A percentile compares a stretch with the other conserved stretches of the same genome.
phyloP scores from a whole-genome alignment of 1,140 invertebrate species.

The Brachystomella parvula region DNA sequence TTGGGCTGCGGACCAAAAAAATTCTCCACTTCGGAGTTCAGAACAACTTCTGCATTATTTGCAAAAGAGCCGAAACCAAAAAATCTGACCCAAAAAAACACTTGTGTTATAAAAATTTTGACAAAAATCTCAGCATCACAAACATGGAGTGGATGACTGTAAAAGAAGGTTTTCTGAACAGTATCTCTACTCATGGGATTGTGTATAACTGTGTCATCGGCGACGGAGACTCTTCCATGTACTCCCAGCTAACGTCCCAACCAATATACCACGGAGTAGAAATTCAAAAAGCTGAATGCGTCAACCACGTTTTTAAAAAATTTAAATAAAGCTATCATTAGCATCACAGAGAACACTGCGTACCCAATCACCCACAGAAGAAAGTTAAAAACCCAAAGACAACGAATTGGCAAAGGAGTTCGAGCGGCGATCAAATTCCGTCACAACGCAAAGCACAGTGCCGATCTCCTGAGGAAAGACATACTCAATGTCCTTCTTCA shows the following conservation, averaged over 20 bases:
- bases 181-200: slow-evolving; percentile 40
- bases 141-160: slow-evolving; percentile 46
- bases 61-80: slow-evolving; percentile 21
- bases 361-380: slow-evolving; percentile 15
- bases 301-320: slow-evolving; percentile 41
- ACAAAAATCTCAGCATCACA: slow-evolving; percentile 37
- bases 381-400: neutral
- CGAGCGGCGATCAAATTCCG: neutral
- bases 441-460: slow-evolving; percentile 6
- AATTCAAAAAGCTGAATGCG: slow-evolving; percentile 39
- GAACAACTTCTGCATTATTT: slow-evolving; percentile 43
- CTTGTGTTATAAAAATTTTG: slow-evolving; percentile 41
- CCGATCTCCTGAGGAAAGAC: slow-evolving; percentile 21
- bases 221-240: slow-evolving; percentile 43
- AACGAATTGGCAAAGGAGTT: slow-evolving; percentile 16
- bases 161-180: slow-evolving; percentile 41
- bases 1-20: slow-evolving; percentile 40
- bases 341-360: slow-evolving; percentile 30
- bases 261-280: slow-evolving; percentile 23
- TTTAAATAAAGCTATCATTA: slow-evolving; percentile 40
- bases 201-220: slow-evolving; percentile 41
- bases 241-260: slow-evolving; percentile 27
- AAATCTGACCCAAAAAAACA: slow-evolving; percentile 26
- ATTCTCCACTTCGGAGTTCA: slow-evolving; percentile 41
- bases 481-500: slow-evolving; percentile 32